Evolutionary conservation across 2,888 invertebrate genomes (phyloP).

Genomic region (Campopleginae sp.): DNA sequence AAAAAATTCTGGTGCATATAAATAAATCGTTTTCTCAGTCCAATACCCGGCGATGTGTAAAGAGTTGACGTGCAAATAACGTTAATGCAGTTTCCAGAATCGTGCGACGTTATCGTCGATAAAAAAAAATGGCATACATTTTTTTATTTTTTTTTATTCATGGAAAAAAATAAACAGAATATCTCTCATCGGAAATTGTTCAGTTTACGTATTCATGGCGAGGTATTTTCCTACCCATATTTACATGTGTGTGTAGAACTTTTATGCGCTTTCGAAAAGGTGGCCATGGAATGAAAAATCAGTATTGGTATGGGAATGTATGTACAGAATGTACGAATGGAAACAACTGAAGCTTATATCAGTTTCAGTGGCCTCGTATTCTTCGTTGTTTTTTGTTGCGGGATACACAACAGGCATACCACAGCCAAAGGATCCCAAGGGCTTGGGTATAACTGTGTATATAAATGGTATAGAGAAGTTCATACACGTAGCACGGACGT

Average conservation of each 20-base stretch:
- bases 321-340: conserved; percentile 2
- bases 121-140: not conserved
- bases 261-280: conserved; percentile 9
- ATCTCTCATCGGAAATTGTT: conserved; percentile 3
- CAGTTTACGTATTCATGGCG: not conserved
- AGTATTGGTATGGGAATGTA: conserved; percentile 1
- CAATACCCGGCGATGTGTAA: not conserved
- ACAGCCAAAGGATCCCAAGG: not conserved
- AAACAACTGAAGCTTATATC: conserved; percentile 31
- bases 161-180: not conserved
- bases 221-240: not conserved
- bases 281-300: conserved; percentile 9
- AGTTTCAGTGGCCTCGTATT: not conserved
- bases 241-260: conserved; percentile 1
- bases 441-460: not conserved
- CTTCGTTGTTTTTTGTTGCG: not conserved
- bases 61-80: not conserved
- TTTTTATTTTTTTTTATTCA: not conserved
- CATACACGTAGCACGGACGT: conserved; percentile 54
- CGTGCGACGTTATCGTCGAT: not conserved
- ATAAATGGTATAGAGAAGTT: conserved; percentile 47
- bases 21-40: no score
- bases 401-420: conserved; percentile 11
- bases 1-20: no score
- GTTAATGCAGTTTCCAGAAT: not conserved